phyloP scores from a whole-genome alignment of 2,888 invertebrate species.

The Drosophila leonis region DNA sequence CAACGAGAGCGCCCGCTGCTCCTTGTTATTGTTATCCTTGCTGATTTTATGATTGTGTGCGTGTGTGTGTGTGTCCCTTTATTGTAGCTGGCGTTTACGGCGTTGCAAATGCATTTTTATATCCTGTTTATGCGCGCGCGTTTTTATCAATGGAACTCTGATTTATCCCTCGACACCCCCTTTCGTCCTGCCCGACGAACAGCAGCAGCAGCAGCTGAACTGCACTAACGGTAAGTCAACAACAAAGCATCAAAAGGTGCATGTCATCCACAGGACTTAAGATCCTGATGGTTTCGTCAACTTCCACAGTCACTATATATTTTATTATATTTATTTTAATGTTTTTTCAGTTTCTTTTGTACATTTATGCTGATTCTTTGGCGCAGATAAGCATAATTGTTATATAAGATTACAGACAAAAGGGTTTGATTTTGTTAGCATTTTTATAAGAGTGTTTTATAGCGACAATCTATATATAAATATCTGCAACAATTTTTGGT shows the following conservation, averaged over 20 bases:
- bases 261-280: conserved; percentile 15
- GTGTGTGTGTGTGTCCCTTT: conserved; percentile 30
- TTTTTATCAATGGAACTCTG: conserved; percentile 67
- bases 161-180: conserved; percentile 43
- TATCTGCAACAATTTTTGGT: not conserved
- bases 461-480: not conserved
- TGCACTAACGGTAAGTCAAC: conserved; percentile 32
- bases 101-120: conserved; percentile 79
- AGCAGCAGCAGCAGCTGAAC: conserved; percentile 38
- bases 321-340: conserved; percentile 1
- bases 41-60: conserved; percentile 68
- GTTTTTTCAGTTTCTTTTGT: conserved; percentile 9
- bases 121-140: conserved; percentile 77
- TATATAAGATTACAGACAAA: not conserved
- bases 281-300: conserved; percentile 43
- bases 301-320: conserved; percentile 23
- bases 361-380: conserved; percentile 9
- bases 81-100: conserved; percentile 59
- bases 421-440: not conserved
- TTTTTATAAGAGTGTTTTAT: not conserved
- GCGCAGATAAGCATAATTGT: conserved; percentile 7
- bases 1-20: conserved; percentile 63
- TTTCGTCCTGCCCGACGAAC: conserved; percentile 3
- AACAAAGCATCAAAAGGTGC: conserved; percentile 22
- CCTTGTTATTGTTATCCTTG: conserved; percentile 74